Conservation (phyloP, 2,888 invertebrate species). For the Sylvicola cinctus region DNA sequence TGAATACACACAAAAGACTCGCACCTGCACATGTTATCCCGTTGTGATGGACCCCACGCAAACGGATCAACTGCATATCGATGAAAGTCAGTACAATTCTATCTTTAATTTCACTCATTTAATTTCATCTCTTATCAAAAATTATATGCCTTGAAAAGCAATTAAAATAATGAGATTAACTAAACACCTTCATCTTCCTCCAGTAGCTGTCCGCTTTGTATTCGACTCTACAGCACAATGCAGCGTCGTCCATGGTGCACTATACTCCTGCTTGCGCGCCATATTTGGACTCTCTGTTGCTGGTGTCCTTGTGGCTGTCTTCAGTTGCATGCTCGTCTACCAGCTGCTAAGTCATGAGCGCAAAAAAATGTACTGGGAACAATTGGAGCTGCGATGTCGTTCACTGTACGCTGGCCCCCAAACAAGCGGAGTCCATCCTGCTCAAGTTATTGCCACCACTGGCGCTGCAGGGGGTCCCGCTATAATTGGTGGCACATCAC, state of each 20-base stretch:
- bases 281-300: constrained; percentile 82
- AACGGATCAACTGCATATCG: constrained; percentile 16
- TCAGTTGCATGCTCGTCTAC: constrained; percentile 36
- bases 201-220: constrained; percentile 52
- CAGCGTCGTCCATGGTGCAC: constrained; percentile 74
- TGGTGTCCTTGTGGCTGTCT: constrained; percentile 76
- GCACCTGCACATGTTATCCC: constrained; percentile 59
- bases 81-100: constrained; percentile 28
- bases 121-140: background rate
- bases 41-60: constrained; percentile 42
- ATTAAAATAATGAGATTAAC: background rate
- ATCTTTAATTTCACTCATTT: background rate
- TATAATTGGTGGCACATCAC: constrained; percentile 23
- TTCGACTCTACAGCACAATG: constrained; percentile 76
- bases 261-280: constrained; percentile 72
- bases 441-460: too few species aligned
- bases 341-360: constrained; percentile 53
- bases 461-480: constrained; percentile 19
- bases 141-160: background rate
- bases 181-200: too few species aligned
- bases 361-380: constrained; percentile 91
- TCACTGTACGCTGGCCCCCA: constrained; percentile 40
- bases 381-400: constrained; percentile 64
- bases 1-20: constrained; percentile 59
- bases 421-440: constrained; percentile 14